A percentile compares a stretch with the other conserved stretches of the same genome.
Conservation (phyloP, 2,888 invertebrate genomes). For the Hoplodrina blanda region DNA sequence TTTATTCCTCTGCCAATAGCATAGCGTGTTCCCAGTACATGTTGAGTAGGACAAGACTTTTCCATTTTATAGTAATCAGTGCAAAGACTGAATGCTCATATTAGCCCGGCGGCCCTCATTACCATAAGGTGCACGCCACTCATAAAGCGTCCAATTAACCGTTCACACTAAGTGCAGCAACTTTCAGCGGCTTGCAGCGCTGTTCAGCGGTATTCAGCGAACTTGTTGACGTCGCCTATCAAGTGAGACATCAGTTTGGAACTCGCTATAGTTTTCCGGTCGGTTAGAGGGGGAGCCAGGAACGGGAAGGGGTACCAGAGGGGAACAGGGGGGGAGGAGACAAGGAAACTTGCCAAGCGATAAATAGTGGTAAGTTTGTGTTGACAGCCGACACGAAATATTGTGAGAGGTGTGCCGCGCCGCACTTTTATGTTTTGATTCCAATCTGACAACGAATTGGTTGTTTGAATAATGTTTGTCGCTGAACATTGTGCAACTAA, state of each 20-base stretch:
- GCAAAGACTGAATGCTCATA: constrained; percentile 5
- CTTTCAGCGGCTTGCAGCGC: constrained; percentile 49
- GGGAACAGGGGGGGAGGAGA: constrained; percentile 41
- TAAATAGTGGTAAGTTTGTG: constrained; percentile 72
- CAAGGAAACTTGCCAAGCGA: constrained; percentile 68
- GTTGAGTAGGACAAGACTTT: constrained; percentile 19
- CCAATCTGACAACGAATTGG: constrained; percentile 61
- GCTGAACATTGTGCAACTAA: constrained; percentile 17
- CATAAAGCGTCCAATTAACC: constrained; percentile 51
- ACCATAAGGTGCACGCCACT: constrained; percentile 34
- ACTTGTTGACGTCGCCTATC: constrained; percentile 71
- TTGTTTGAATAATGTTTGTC: constrained; percentile 50
- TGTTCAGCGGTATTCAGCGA: constrained; percentile 43
- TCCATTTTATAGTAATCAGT: constrained; percentile 32
- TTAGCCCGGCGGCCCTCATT: constrained; percentile 28
- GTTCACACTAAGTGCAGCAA: constrained; percentile 49
- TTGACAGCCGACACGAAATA: constrained; percentile 72
- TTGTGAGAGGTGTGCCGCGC: constrained; percentile 64
- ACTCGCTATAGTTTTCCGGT: constrained; percentile 72
- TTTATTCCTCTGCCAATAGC: neutral
- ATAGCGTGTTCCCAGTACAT: constrained; percentile 20
- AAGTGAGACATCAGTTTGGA: constrained; percentile 71
- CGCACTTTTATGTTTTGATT: constrained; percentile 67
- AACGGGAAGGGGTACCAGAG: constrained; percentile 8
- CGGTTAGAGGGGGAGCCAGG: constrained; percentile 51